Evolutionary conservation across 2,888 invertebrate species (phyloP).

Genomic region (Cistogaster globosa): DNA sequence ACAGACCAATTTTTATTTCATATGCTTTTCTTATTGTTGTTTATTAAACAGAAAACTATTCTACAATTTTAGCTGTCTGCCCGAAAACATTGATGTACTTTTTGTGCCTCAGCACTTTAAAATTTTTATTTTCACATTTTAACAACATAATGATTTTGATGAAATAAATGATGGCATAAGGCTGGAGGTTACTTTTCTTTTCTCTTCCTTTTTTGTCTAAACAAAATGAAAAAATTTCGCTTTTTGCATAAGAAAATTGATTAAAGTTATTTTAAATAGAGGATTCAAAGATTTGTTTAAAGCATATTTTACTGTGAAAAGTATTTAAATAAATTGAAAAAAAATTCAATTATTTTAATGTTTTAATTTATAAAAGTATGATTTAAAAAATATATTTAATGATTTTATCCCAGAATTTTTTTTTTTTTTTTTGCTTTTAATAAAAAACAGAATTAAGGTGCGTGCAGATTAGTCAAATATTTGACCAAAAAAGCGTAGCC

Average conservation of each 20-base stretch:
- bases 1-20: conserved; percentile 37
- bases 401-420: too few relatives aligned
- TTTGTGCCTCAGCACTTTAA: conserved; percentile 37
- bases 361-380: not conserved
- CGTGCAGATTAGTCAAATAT: too few relatives aligned
- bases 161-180: conserved; percentile 55
- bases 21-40: conserved; percentile 1
- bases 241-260: conserved; percentile 19
- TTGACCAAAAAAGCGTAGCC: too few relatives aligned
- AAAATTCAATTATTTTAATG: not conserved
- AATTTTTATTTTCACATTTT: conserved; percentile 50
- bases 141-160: conserved; percentile 31
- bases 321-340: not conserved
- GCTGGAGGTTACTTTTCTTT: conserved; percentile 55
- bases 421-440: too few relatives aligned
- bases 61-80: conserved; percentile 59
- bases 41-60: conserved; percentile 41
- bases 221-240: conserved; percentile 18
- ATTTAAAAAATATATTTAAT: too few relatives aligned
- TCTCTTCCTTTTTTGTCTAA: not conserved
- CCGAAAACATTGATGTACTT: conserved; percentile 48
- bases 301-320: not conserved
- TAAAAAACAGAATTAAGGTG: too few relatives aligned
- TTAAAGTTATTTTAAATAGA: conserved; percentile 4
- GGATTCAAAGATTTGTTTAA: conserved; percentile 17